Base-by-base conservation (phyloP, 2,888 invertebrate genomes). In the Lasioglossum marginatum region DNA sequence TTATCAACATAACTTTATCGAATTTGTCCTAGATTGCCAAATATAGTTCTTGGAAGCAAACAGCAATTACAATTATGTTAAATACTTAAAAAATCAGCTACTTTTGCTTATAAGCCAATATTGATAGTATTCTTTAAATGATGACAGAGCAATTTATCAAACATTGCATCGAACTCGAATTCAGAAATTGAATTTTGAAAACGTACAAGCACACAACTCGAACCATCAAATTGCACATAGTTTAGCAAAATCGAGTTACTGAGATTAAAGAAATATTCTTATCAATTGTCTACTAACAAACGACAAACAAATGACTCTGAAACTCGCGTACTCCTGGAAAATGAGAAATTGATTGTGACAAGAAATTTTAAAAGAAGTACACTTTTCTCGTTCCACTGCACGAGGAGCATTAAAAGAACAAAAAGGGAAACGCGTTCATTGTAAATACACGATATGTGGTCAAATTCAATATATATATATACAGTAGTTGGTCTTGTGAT, bases 401-500 rank as follows among this genome's bases (percentile, higher is more conserved):
- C 63, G 31, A 63, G 31, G 31, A 63, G 31, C 8, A 31, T 63
- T 63, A 16, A 31, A 31, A 63, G 31, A 16, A 16, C 63, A 63
- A 63, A 63, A 63, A 16, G 14, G 31, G 63, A 31, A 63, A 63
- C 6, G 27, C 31, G 31, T 31, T 63, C 16, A 2, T 31, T 63
- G 63, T 63, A 63, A 63, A 63, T 63, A 63, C 31, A 63, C 16
- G 16, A 63, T 52, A 52, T 23, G 8, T 27, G 31, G 31, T 14
- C 31, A 43, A 43, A 63, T 16, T 63, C 31, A 31, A 60, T 27
- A 60, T 31, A 63, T 2, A 31, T 14, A 63, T 63, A 63, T 63
- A 60, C 23, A 45, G 84, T 86, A 84, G 79, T 71, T 85, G 78
- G 78, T 86, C 82, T 78, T 40, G 66, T 74, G 80, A 87, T 77